phyloP scores from a whole-genome alignment of 2,888 invertebrate genomes.

The Ornithoptera priamus region DNA sequence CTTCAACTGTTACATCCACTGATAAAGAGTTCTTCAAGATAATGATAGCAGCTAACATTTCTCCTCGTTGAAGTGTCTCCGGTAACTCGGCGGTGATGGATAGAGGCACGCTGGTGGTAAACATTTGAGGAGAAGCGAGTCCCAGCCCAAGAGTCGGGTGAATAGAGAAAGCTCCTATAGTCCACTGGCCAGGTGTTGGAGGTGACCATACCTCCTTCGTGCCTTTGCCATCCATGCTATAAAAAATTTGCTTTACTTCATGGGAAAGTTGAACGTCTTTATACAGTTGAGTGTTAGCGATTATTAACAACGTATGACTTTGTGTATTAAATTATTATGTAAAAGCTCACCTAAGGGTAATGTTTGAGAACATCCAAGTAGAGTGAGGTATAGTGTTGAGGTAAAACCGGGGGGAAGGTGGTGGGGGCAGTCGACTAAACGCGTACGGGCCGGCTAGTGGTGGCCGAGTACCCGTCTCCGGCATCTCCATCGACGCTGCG shows the following conservation, averaged over 20 bases:
- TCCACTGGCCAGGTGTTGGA: slow-evolving; percentile 55
- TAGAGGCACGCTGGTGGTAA: slow-evolving; percentile 82
- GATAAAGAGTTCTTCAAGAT: slow-evolving; percentile 94
- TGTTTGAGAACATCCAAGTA: slow-evolving; percentile 92
- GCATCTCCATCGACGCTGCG: slow-evolving; percentile 28
- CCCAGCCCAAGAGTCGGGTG: slow-evolving; percentile 70
- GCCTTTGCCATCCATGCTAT: slow-evolving; percentile 66
- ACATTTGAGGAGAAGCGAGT: slow-evolving; percentile 55
- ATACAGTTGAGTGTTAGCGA: not conserved
- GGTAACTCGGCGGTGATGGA: slow-evolving; percentile 93
- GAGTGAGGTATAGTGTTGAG: slow-evolving; percentile 85
- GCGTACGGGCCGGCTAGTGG: slow-evolving; percentile 94
- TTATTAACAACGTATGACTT: too few relatives aligned
- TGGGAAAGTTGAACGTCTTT: not conserved
- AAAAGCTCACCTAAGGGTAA: slow-evolving; percentile 85
- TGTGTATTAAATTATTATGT: not conserved
- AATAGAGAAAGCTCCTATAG: slow-evolving; percentile 70
- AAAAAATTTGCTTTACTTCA: slow-evolving; percentile 27
- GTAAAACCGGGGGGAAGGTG: slow-evolving; percentile 89
- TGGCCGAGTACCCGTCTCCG: slow-evolving; percentile 84
- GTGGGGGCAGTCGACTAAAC: slow-evolving; percentile 91
- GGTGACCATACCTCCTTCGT: slow-evolving; percentile 65
- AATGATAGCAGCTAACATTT: slow-evolving; percentile 92
- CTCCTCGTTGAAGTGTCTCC: slow-evolving; percentile 92
- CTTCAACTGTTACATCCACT: slow-evolving; percentile 87